These are phyloP conservation scores for Ispidina lecontei DNA, from an alignment of 2,797 vertebrate species.

Conservation along the genomic window DNA sequence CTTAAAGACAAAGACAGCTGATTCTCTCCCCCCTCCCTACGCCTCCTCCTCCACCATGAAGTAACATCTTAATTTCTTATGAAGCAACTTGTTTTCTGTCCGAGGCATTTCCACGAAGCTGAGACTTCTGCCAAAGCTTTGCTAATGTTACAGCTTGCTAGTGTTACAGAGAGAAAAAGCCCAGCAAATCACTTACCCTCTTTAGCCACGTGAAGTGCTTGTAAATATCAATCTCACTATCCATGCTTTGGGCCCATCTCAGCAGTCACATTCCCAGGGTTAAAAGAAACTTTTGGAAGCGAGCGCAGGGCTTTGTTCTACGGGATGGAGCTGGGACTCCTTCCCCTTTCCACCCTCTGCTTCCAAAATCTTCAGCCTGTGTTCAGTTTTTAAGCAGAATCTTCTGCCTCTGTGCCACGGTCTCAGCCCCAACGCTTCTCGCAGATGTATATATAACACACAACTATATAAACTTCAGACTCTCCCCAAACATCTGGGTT, in stretches of 20 bases:
- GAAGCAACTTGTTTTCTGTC: constrained; percentile 49
- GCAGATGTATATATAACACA: constrained; percentile 65
- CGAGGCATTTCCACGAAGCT: neutral
- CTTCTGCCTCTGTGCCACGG: constrained; percentile 55
- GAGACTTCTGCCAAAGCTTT: neutral
- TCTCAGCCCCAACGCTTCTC: constrained; percentile 71
- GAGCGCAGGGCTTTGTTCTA: constrained; percentile 56
- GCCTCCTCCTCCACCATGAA: neutral
- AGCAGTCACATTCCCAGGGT: constrained; percentile 77
- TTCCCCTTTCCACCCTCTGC: constrained; percentile 47
- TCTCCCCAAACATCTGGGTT: constrained; percentile 80
- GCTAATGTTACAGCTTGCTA: neutral
- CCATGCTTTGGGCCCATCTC: constrained; percentile 95
- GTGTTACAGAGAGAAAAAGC: constrained; percentile 45
- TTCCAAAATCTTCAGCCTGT: constrained; percentile 53
- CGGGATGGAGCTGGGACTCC: constrained; percentile 21
- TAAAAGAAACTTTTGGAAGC: constrained; percentile 69
- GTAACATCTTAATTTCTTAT: constrained; percentile 61
- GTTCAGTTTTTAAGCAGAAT: constrained; percentile 67
- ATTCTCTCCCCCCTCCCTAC: neutral
- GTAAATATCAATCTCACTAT: constrained; percentile 96
- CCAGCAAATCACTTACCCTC: constrained; percentile 87
- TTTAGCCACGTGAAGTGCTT: constrained; percentile 96
- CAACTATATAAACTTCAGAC: constrained; percentile 71
- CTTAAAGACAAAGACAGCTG: constrained; percentile 78